A percentile compares a stretch with the other conserved stretches of the same genome.
These are phyloP conservation scores for Plecturocebus donacophilus DNA, from an alignment of 2,113 vertebrate species.

Conservation along the genomic window DNA sequence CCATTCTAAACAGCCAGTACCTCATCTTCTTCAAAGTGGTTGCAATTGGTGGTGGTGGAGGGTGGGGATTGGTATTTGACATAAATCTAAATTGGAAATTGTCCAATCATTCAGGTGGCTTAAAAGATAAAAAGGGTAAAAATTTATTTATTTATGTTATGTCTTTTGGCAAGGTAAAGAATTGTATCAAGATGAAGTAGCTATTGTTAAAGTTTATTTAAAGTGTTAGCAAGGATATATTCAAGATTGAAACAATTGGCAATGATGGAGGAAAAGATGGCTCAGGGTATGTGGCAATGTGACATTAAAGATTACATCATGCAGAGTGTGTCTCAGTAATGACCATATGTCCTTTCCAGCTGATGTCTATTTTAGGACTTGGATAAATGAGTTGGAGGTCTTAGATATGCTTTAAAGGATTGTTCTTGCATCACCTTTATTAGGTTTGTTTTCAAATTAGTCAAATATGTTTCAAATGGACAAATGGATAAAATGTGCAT, in stretches of 20 bases:
- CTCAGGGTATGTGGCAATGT: background rate
- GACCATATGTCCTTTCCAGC: background rate
- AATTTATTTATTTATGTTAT: constrained; percentile 2
- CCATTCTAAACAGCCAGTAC: background rate
- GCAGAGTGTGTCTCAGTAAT: background rate
- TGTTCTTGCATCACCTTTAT: constrained; percentile 13
- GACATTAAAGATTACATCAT: constrained; percentile 28
- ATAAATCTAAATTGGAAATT: constrained; percentile 27
- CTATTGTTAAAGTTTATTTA: background rate
- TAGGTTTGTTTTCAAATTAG: constrained; percentile 37
- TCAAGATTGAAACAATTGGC: constrained; percentile 37
- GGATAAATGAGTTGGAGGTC: background rate
- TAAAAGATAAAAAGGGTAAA: background rate
- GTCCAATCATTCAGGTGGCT: background rate
- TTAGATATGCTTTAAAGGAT: background rate
- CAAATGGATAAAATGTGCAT: background rate
- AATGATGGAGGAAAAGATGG: background rate
- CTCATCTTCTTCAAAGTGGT: background rate
- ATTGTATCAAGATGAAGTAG: background rate
- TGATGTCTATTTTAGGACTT: constrained; percentile 15
- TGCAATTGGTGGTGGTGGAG: background rate
- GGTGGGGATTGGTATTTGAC: background rate
- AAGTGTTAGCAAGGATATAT: background rate
- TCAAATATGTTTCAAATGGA: background rate
- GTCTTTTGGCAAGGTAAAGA: constrained; percentile 26